A percentile compares a stretch with the other conserved stretches of the same genome.
Conservation (phyloP, 2,797 vertebrate genomes). For the Squalus acanthias region DNA sequence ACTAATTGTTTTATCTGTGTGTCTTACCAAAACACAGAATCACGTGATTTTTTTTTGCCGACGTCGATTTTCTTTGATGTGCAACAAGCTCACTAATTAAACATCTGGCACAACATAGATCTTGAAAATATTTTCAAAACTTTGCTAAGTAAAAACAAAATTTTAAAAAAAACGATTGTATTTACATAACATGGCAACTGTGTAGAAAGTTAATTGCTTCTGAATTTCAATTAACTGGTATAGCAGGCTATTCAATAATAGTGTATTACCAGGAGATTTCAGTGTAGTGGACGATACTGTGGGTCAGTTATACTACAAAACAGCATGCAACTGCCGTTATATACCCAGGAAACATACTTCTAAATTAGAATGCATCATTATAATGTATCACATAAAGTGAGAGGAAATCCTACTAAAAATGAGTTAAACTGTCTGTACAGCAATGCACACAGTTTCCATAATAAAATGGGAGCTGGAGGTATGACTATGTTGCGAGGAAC, state of each 20-base stretch:
- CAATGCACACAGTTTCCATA: no score
- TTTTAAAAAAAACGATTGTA: neutral
- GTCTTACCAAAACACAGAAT: neutral
- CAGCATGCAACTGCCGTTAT: neutral
- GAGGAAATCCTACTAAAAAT: no score
- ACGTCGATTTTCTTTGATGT: neutral
- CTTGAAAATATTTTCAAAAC: slow-evolving; percentile 15
- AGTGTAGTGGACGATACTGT: neutral
- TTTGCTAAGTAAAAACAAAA: neutral
- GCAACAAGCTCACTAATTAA: neutral
- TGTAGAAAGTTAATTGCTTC: slow-evolving; percentile 6
- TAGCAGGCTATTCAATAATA: neutral
- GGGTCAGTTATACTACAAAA: neutral
- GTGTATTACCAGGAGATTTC: neutral
- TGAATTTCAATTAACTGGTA: neutral
- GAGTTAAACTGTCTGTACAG: no score
- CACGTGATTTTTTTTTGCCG: neutral
- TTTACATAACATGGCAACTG: neutral
- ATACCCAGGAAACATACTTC: neutral
- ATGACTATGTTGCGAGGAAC: no score
- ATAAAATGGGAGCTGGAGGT: no score
- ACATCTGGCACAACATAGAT: neutral
- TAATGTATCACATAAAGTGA: no score
- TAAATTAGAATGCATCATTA: neutral
- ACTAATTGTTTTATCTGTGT: neutral